phyloP scores from a whole-genome alignment of 2,888 invertebrate species.

The Alloscopus bannaensis region DNA sequence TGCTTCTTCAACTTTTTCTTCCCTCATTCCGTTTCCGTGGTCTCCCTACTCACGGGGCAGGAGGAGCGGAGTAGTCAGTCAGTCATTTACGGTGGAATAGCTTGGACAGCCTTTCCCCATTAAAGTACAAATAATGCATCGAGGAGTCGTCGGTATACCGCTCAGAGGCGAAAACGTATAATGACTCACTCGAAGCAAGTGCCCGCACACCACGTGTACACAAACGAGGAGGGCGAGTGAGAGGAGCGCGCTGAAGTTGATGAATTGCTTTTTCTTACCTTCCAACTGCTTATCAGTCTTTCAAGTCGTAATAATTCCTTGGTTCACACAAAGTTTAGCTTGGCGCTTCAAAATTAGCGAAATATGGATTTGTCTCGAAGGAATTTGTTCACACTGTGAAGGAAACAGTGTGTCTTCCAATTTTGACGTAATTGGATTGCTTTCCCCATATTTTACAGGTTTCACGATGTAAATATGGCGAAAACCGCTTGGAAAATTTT shows the following conservation, averaged over 20 bases:
- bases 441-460: no score
- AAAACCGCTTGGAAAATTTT: no score
- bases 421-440: no score
- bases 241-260: constrained; percentile 20
- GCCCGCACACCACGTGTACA: neutral
- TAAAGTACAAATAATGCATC: constrained; percentile 4
- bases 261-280: constrained; percentile 27
- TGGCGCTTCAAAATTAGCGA: neutral
- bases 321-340: neutral
- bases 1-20: constrained; percentile 21
- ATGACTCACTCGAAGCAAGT: neutral
- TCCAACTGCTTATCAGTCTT: neutral
- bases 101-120: constrained; percentile 22
- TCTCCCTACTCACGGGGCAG: neutral
- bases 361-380: no score
- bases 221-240: neutral
- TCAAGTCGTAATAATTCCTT: neutral
- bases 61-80: neutral
- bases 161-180: neutral
- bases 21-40: neutral
- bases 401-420: no score
- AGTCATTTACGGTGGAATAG: neutral
- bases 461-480: no score
- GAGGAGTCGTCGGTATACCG: neutral
- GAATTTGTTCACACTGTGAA: no score